phyloP scores from a whole-genome alignment of 2,888 invertebrate species.

The Zelleria hepariella region DNA sequence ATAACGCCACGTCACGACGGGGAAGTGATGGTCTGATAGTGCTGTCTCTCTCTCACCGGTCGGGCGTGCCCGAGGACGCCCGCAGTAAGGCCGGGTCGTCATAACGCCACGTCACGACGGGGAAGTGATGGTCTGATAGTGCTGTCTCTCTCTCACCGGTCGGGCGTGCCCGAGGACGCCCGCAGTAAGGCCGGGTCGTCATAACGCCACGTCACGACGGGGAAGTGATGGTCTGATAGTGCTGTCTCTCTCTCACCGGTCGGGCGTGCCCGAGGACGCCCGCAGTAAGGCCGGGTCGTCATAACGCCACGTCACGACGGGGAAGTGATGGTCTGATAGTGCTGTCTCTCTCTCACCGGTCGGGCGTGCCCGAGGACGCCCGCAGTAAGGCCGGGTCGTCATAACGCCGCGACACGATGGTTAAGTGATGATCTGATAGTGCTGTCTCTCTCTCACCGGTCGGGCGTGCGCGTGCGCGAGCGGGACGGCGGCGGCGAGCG shows the following conservation, averaged over 20 bases:
- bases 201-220: no score
- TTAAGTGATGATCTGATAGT: constrained; percentile 87
- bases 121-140: no score
- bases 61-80: no score
- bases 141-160: no score
- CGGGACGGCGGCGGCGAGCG: constrained; percentile 63
- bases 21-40: no score
- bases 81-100: no score
- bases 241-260: neutral
- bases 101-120: no score
- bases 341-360: neutral
- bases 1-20: no score
- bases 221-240: no score
- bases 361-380: constrained; percentile 16
- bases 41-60: no score
- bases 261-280: neutral
- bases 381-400: constrained; percentile 57
- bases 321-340: neutral
- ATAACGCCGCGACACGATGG: constrained; percentile 81
- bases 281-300: neutral
- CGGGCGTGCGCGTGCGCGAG: constrained; percentile 66
- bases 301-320: neutral
- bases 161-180: no score
- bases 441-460: constrained; percentile 41
- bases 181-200: no score